Base-by-base conservation (phyloP, 2,113 vertebrate species). In the Syngnathus scovelli region DNA sequence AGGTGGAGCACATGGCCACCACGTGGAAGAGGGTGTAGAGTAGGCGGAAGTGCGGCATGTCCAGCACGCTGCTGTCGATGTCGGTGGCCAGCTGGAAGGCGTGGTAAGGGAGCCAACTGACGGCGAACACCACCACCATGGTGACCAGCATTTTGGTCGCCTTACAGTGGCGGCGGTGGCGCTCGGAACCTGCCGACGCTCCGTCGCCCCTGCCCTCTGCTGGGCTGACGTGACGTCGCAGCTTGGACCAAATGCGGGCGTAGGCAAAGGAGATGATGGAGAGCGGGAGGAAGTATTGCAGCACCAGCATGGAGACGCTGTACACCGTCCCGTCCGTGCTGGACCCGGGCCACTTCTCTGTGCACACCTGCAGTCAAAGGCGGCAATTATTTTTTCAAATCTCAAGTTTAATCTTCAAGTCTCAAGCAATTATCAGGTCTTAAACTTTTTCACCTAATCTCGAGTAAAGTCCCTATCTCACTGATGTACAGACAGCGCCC, bases 61-160 rank as follows among this genome's bases (percentile, higher is more conserved):
- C 91, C 64, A 96, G 84, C 58, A 97, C 91, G 1, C 91, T 85
- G 86, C 84, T 92, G 85, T 98, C 92, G 67, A 98, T 95, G 87
- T 98, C 96, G 6, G 93, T 94, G 48, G 95, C 94, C 1, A 98
- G 92, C 74, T 98, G 96, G 89, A 98, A 98, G 59, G 94, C 93
- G 38, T 98, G 95, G 56, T 95, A 94, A 0, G 96, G 96, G 73
- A 98, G 83, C 96, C 96, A 98, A 86, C 96, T 94, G 78, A 95
- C 90, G 0, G 94, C 96, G 6, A 98, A 98, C 68, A 98, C 94
- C 77, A 93, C 95, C 36, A 98, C 96, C 74, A 98, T 93, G 0
- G 94, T 94, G 62, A 94, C 94, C 78, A 98, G 83, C 96, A 98
- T 98, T 79, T 97, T 95, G 74, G 95, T 98, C 66, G 94, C 97